Conservation (phyloP, 2,113 vertebrate species). For the Lipophrys pholis region DNA sequence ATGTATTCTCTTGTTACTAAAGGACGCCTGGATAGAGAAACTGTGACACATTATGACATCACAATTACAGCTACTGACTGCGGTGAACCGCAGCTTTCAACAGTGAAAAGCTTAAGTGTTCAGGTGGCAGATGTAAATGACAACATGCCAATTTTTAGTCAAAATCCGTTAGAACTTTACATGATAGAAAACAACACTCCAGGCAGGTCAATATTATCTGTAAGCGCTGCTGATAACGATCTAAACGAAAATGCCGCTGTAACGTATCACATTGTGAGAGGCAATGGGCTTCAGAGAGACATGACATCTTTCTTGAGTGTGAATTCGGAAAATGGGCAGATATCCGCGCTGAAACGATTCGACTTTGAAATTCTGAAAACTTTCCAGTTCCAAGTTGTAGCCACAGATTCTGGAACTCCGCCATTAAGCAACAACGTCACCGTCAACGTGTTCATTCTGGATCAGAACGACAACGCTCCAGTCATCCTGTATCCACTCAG, state of each 20-base stretch:
- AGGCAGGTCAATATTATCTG: slow-evolving; percentile 49
- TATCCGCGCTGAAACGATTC: slow-evolving; percentile 69
- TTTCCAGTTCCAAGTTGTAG: slow-evolving; percentile 71
- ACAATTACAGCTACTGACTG: slow-evolving; percentile 74
- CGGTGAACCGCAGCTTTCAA: slow-evolving; percentile 66
- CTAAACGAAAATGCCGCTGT: slow-evolving; percentile 74
- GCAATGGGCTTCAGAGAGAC: slow-evolving; percentile 6
- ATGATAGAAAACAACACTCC: slow-evolving; percentile 76
- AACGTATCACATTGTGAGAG: slow-evolving; percentile 50
- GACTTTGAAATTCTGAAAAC: slow-evolving; percentile 75
- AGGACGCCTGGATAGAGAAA: slow-evolving; percentile 70
- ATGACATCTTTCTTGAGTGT: slow-evolving; percentile 62
- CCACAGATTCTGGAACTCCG: slow-evolving; percentile 70
- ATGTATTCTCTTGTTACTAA: slow-evolving; percentile 77
- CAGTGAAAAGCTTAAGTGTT: slow-evolving; percentile 55
- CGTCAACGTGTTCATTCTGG: slow-evolving; percentile 76
- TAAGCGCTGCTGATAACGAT: slow-evolving; percentile 72
- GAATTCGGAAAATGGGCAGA: slow-evolving; percentile 67
- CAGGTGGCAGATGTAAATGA: slow-evolving; percentile 76
- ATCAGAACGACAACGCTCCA: slow-evolving; percentile 79
- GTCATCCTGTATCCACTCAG: slow-evolving; percentile 76
- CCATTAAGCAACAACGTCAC: slow-evolving; percentile 70
- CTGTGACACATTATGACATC: slow-evolving; percentile 63
- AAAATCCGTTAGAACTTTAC: slow-evolving; percentile 68
- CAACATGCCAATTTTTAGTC: slow-evolving; percentile 57